Conservation (phyloP, 1,140 invertebrate genomes). For the Doryteuthis pealeii region DNA sequence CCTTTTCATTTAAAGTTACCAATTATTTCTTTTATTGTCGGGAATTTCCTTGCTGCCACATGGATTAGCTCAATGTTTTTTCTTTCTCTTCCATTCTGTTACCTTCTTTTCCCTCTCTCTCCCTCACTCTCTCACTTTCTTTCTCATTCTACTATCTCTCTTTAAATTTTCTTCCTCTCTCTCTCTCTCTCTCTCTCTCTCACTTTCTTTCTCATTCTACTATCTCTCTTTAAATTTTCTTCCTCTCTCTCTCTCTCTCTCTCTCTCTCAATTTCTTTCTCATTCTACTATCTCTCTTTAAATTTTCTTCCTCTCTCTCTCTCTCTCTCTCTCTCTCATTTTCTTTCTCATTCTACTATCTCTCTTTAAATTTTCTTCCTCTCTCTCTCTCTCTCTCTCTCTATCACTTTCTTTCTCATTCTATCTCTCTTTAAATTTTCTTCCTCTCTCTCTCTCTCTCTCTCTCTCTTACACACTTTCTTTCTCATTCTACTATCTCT, state of each 20-base stretch:
- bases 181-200: neutral
- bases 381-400: neutral
- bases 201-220: too few species aligned
- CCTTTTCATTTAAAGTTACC: too few species aligned
- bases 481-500: neutral
- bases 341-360: neutral
- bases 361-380: neutral
- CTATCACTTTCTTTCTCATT: neutral
- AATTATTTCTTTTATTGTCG: too few species aligned
- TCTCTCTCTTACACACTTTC: neutral
- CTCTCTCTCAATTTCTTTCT: too few species aligned
- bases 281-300: too few species aligned
- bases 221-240: too few species aligned
- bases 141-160: neutral
- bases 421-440: neutral
- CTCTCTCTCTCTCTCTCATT: neutral
- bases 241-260: too few species aligned
- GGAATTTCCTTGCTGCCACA: too few species aligned
- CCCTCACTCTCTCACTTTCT: neutral
- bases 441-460: neutral
- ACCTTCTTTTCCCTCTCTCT: neutral
- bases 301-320: too few species aligned
- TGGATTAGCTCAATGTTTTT: too few species aligned
- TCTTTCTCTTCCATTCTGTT: neutral
- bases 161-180: neutral